Conservation (phyloP, 2,113 vertebrate genomes). For the Prunella himalayana region DNA sequence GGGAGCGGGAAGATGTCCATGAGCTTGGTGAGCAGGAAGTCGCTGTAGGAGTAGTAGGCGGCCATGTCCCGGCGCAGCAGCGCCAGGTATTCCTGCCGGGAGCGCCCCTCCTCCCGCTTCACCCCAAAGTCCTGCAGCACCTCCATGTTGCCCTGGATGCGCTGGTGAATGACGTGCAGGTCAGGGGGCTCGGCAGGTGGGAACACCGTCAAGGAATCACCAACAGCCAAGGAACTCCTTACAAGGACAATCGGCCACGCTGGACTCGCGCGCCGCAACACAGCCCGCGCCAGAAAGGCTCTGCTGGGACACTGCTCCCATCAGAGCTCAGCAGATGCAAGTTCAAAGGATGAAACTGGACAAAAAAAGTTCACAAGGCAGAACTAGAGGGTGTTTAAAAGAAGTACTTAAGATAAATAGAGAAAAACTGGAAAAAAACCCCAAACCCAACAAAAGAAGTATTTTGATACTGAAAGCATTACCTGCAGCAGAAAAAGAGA, state of each 20-base stretch:
- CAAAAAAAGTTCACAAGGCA: not conserved
- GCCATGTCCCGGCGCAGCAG: conserved; percentile 86
- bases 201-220: conserved; percentile 26
- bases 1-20: conserved; percentile 90
- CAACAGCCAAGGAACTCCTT: not conserved
- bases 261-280: accelerated
- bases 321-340: not conserved
- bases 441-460: not conserved
- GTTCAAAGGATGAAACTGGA: accelerated
- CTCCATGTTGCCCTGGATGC: conserved; percentile 92
- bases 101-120: conserved; percentile 84
- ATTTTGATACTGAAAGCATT: not conserved
- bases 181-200: conserved; percentile 79
- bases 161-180: conserved; percentile 85
- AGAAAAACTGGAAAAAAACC: not conserved
- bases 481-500: not conserved
- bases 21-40: conserved; percentile 85
- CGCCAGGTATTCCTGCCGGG: conserved; percentile 82
- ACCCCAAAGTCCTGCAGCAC: conserved; percentile 85
- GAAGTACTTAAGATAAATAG: not conserved
- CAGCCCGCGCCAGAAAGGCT: not conserved
- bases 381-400: not conserved
- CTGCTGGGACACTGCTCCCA: accelerated
- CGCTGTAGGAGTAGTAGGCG: conserved; percentile 92
- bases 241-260: accelerated